These are phyloP conservation scores for Penaeus monodon DNA, from an alignment of 2,888 invertebrate genomes.

Conservation along the genomic window DNA sequence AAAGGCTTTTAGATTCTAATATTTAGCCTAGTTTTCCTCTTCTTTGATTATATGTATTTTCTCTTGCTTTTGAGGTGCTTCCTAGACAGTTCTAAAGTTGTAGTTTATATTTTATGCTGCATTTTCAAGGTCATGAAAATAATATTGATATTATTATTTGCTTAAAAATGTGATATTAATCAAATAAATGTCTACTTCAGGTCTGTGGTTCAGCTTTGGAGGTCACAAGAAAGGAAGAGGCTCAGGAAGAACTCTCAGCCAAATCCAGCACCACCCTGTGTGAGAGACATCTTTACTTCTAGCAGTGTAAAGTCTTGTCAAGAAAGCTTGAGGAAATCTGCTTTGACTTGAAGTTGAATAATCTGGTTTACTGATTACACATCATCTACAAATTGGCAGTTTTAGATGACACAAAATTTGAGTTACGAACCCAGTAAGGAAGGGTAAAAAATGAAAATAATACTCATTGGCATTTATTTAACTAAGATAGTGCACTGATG, in stretches of 20 bases:
- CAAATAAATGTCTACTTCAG: slow-evolving; percentile 33
- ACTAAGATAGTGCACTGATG: not conserved
- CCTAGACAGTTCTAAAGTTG: too few species aligned
- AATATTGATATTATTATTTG: too few species aligned
- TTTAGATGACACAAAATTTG: not conserved
- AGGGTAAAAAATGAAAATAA: not conserved
- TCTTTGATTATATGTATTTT: too few species aligned
- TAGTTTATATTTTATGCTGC: too few species aligned
- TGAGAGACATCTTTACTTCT: slow-evolving; percentile 11
- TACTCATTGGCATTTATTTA: not conserved
- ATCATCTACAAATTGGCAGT: slow-evolving; percentile 2
- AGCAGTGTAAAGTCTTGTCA: slow-evolving; percentile 28
- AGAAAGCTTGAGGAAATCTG: slow-evolving; percentile 9
- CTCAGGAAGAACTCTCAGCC: slow-evolving; percentile 46
- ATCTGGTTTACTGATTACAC: slow-evolving; percentile 1
- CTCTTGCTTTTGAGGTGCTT: too few species aligned
- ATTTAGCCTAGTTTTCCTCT: too few species aligned
- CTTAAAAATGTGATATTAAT: too few species aligned
- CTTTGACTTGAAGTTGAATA: slow-evolving; percentile 4
- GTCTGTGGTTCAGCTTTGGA: slow-evolving; percentile 64
- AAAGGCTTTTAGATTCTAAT: too few species aligned
- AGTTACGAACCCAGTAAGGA: not conserved
- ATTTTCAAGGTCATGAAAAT: too few species aligned
- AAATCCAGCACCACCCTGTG: slow-evolving; percentile 51
- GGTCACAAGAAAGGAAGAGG: slow-evolving; percentile 64